Conservation (phyloP, 1,140 invertebrate genomes). For the Drosophila varians region DNA sequence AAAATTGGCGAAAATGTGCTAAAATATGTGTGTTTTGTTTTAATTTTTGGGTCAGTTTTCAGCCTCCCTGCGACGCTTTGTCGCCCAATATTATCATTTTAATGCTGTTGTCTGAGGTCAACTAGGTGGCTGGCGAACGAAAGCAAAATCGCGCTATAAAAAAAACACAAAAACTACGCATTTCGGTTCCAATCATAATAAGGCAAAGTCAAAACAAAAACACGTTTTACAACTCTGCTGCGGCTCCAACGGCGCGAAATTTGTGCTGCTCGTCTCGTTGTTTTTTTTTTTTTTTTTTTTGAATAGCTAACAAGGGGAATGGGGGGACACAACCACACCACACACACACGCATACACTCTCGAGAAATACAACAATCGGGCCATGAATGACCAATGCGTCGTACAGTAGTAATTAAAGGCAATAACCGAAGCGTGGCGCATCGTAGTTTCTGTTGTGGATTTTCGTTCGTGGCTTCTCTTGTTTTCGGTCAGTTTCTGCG, state of each 20-base stretch:
- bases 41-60: conserved; percentile 42
- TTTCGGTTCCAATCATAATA: conserved; percentile 48
- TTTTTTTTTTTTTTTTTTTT: conserved; percentile 52
- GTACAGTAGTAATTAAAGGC: conserved; percentile 77
- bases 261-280: not conserved
- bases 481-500: conserved; percentile 57
- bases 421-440: conserved; percentile 77
- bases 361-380: conserved; percentile 39
- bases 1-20: conserved; percentile 21
- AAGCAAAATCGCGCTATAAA: conserved; percentile 49
- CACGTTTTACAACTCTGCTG: conserved; percentile 73
- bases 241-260: conserved; percentile 60
- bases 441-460: conserved; percentile 64
- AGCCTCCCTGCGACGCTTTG: conserved; percentile 19
- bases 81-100: conserved; percentile 7
- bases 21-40: conserved; percentile 11
- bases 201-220: conserved; percentile 64
- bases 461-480: conserved; percentile 53
- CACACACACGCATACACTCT: conserved; percentile 13
- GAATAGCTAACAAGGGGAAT: conserved; percentile 46
- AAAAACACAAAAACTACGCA: conserved; percentile 61
- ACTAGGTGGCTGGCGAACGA: conserved; percentile 45
- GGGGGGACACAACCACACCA: conserved; percentile 11
- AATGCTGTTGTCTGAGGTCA: conserved; percentile 69
- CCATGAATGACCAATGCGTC: conserved; percentile 75